A percentile compares a stretch with the other conserved stretches of the same genome.
Evolutionary conservation across 2,113 vertebrate species (phyloP).

Genomic region (Dasyprocta punctata): DNA sequence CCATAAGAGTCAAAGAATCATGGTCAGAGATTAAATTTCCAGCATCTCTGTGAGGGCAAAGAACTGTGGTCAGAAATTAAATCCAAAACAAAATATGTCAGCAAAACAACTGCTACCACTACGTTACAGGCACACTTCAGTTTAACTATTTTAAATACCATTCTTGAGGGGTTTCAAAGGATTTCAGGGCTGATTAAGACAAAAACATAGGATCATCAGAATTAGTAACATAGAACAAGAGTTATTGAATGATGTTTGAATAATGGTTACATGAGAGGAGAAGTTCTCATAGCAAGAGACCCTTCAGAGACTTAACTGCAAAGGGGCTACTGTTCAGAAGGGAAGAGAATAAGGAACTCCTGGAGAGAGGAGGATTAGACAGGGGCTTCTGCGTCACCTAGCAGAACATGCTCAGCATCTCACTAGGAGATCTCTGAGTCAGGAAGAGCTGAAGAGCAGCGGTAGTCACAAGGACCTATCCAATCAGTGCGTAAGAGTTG

Average conservation of each 20-base stretch:
- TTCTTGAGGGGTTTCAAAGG: background rate
- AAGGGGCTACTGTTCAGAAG: no score
- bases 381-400: background rate
- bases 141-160: background rate
- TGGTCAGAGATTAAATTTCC: background rate
- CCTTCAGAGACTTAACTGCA: background rate
- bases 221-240: background rate
- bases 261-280: no score
- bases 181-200: background rate
- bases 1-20: background rate
- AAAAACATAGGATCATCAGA: background rate
- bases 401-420: background rate
- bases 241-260: background rate
- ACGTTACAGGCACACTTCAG: accelerated
- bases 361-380: background rate
- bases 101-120: background rate
- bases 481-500: background rate
- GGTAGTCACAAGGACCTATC: background rate
- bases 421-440: background rate
- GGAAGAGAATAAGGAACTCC: no score
- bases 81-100: background rate
- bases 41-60: background rate
- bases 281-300: background rate
- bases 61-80: background rate
- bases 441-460: background rate